These are phyloP conservation scores for Aradophagus sp. DNA, from an alignment of 1,140 invertebrate species.

Conservation along the genomic window DNA sequence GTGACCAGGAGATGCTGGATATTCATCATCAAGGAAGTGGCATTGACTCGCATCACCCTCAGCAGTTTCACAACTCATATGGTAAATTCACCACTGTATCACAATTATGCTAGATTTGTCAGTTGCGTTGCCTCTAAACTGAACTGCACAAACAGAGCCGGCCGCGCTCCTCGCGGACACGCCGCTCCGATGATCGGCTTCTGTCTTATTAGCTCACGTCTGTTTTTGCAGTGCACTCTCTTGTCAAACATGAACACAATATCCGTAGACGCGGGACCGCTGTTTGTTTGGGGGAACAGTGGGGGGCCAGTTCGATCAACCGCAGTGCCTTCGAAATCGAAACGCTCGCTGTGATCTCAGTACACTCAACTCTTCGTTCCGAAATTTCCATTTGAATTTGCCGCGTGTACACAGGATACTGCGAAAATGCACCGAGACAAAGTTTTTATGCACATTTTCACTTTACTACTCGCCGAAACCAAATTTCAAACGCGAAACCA, in stretches of 20 bases:
- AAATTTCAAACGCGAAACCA: too few species aligned
- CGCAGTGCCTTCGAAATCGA: too few species aligned
- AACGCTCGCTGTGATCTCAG: too few species aligned
- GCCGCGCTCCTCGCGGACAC: too few species aligned
- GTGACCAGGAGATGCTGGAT: constrained; percentile 74
- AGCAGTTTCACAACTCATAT: constrained; percentile 76
- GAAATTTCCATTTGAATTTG: too few species aligned
- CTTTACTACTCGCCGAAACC: too few species aligned
- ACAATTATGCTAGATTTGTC: constrained; percentile 52
- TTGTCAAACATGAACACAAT: constrained; percentile 29
- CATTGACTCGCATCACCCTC: constrained; percentile 73
- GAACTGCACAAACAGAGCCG: constrained; percentile 48
- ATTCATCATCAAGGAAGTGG: constrained; percentile 72
- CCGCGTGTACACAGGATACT: too few species aligned
- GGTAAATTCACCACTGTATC: constrained; percentile 72
- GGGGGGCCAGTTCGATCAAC: too few species aligned
- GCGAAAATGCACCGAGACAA: too few species aligned
- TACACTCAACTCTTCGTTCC: too few species aligned
- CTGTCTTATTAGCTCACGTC: constrained; percentile 17
- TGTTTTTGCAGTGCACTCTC: constrained; percentile 40
- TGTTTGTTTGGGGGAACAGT: too few species aligned
- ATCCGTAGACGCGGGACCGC: constrained; percentile 14
- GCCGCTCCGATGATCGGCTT: constrained; percentile 22
- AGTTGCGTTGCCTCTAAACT: constrained; percentile 38
- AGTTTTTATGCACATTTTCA: too few species aligned